Evolutionary conservation across 2,113 vertebrate species (phyloP), one percentile per base, ranked within the genome.

Genomic region (Pterocles gutturalis): DNA sequence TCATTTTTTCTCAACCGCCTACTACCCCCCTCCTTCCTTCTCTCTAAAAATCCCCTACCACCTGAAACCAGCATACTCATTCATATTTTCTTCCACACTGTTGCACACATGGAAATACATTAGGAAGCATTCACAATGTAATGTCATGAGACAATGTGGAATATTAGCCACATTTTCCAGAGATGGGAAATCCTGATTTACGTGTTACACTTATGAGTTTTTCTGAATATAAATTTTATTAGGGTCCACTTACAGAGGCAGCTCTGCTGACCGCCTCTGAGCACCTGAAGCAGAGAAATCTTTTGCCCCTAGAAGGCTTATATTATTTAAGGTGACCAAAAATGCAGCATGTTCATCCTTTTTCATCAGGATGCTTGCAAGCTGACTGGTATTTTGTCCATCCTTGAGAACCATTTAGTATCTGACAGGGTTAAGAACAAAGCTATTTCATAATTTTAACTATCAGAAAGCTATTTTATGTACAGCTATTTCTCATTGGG

Each of bases 21-120:
- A 88, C 92, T 90, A 34, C 80, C 77, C 90, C 75, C 76, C 76
- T 96, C 58, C 69, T 92, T 93, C 76, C 53, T 81, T 79, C 46
- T 57, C 78, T 91, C 61, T 81, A 64, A 95, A 97, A 97, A 82
- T 79, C 80, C 92, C 86, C 86, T 71, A 25, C 24, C 77, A 67
- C 80, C 41, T 25, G 14, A 95, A 95, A 87, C 76, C 41, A 82
- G 28, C 29, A 49, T 1, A 36, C 45, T 84, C 90, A 96, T 96
- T 97, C 92, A 95, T 87, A 72, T 78, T 82, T 93, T 91, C 80
- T 96, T 76, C 66, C 34, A 86, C 33, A 7, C 46, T 49, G 8
- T 13, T 54, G 11, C 62, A 83, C 64, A 51, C 48, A 31, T 2
- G 4, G 66, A 93, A 93, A 90, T 54, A 55, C 43, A 36, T 61